Evolutionary conservation across 2,797 vertebrate genomes (phyloP), one percentile per base, ranked within the genome.

Genomic region (Pseudochaenichthys georgianus): DNA sequence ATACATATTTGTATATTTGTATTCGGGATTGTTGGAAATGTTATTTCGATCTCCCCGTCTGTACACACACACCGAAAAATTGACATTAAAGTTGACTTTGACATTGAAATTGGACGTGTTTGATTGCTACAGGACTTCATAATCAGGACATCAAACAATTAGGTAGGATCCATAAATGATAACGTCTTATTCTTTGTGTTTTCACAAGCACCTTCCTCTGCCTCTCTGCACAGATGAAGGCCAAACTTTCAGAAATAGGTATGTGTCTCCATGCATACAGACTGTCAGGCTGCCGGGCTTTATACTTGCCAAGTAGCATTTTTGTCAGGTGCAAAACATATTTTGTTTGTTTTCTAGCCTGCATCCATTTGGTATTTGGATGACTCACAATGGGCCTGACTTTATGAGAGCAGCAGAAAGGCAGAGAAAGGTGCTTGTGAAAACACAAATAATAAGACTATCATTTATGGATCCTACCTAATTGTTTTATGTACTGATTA

Each of bases 341-440:
- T 21, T 21, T 54, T 13, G 13, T 57, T 55, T 7, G 19, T 66
- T 75, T 77, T 78, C 51, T 48, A 48, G 43, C 46, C 64, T 34
- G 65, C 13, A 48, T 61, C 42, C 64, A 65, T 66, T 80, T 21
- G 13, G 52, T 34, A 59, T 76, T 81, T 72, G 51, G 73, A 78
- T 86, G 75, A 83, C 61, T 78, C 72, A 80, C 67, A 74, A 67
- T 80, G 59, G 67, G 70, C 12, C 46, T 66, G 69, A 71, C 53
- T 75, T 55, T 71, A 16, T 53, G 62, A 65, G 52, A 61, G 47
- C 5, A 42, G 47, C 47, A 23, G 66, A 13, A 62, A 64, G 73
- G 73, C 64, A 71, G 74, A 64, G 53, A 57, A 47, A 9, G 23
- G 53, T 57, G 21, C 5, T 21, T 47, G 69, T 48, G 45, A 48